A percentile compares a stretch with the other conserved stretches of the same genome.
Evolutionary conservation across 2,113 vertebrate species (phyloP).

Genomic region (Calyptomena viridis): DNA sequence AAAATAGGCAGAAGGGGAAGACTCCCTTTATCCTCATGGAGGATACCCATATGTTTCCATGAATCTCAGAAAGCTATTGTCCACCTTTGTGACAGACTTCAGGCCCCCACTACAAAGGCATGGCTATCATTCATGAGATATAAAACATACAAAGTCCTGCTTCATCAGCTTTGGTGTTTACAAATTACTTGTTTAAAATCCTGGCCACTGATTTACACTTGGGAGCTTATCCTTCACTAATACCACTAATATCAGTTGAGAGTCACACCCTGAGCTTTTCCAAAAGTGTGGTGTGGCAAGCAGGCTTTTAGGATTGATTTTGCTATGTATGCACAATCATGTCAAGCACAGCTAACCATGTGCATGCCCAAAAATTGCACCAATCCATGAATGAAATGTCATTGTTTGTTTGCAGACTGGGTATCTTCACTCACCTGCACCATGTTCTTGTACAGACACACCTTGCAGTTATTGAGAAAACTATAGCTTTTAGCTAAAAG

Average conservation of each 20-base stretch:
- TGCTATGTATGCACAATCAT: background rate
- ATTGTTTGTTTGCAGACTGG: background rate
- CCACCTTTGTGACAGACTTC: background rate
- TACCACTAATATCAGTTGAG: background rate
- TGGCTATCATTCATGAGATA: background rate
- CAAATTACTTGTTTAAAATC: background rate
- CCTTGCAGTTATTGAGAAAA: background rate
- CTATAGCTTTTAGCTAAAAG: background rate
- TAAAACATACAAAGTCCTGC: accelerated
- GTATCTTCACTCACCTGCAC: background rate
- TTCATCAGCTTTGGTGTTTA: background rate
- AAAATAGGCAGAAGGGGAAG: background rate
- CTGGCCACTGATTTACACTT: background rate
- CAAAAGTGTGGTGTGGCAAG: background rate
- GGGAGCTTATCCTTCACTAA: background rate
- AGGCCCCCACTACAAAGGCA: background rate
- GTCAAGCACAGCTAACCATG: background rate
- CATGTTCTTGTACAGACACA: background rate
- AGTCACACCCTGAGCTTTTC: background rate
- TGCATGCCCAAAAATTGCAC: background rate
- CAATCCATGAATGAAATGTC: background rate
- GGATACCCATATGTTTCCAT: background rate
- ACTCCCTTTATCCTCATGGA: background rate
- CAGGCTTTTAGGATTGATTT: background rate
- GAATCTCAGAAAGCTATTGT: background rate